Evolutionary conservation across 2,797 vertebrate species (phyloP).

Genomic region (Limosa lapponica): DNA sequence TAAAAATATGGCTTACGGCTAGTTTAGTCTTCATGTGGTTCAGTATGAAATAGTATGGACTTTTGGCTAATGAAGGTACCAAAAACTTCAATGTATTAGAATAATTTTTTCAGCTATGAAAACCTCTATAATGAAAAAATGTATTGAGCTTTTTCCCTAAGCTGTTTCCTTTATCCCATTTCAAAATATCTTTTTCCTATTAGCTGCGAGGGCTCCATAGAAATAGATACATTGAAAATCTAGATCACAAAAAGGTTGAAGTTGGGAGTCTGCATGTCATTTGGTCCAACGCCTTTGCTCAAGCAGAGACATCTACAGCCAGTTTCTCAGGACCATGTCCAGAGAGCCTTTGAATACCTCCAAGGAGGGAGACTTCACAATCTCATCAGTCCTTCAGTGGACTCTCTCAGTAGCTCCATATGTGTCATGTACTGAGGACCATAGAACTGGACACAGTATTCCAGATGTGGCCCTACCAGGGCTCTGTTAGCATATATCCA

Average conservation of each 20-base stretch:
- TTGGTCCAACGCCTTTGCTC: neutral
- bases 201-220: neutral
- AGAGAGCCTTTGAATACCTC: neutral
- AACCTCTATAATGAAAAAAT: neutral
- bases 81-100: neutral
- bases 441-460: neutral
- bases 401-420: neutral
- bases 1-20: neutral
- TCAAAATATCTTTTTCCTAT: neutral
- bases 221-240: neutral
- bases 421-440: neutral
- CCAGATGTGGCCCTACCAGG: neutral
- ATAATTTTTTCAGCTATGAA: neutral
- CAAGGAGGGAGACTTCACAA: neutral
- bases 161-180: neutral
- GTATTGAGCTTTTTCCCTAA: neutral
- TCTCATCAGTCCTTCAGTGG: neutral
- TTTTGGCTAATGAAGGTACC: neutral
- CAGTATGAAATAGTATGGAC: neutral
- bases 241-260: neutral
- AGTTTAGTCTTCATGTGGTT: neutral
- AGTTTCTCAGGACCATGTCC: neutral
- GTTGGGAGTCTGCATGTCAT: neutral
- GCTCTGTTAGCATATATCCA: neutral
- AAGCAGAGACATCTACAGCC: neutral